Evolutionary conservation across 2,888 invertebrate genomes (phyloP).

Genomic region (Caenorhabditis becei): DNA sequence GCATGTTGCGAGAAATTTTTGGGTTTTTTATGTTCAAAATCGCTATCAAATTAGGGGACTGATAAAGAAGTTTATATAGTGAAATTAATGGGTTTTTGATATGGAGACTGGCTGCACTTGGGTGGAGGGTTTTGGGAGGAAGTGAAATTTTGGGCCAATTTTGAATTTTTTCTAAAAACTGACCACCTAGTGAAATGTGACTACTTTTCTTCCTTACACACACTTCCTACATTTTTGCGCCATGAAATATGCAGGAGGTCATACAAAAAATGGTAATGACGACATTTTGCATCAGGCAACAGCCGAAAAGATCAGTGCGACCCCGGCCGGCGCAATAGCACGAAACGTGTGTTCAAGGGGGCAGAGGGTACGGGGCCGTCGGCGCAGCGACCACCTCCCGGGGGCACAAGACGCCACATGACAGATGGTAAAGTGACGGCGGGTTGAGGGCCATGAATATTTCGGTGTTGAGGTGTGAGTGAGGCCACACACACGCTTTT

Average conservation of each 20-base stretch:
- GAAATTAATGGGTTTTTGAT: background rate
- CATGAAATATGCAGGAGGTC: background rate
- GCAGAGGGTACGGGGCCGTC: background rate
- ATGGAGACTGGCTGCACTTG: background rate
- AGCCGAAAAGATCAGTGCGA: background rate
- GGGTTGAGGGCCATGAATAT: slow-evolving; percentile 23
- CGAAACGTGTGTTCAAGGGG: slow-evolving; percentile 13
- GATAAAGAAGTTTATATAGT: background rate
- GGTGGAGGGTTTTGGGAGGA: background rate
- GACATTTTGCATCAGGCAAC: background rate
- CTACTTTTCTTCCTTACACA: no score
- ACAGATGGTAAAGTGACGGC: slow-evolving; percentile 42
- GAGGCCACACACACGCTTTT: background rate
- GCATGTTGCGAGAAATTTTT: background rate
- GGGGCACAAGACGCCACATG: slow-evolving; percentile 35
- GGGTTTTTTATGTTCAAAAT: background rate
- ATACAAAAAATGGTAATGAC: background rate
- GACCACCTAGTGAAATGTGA: no score
- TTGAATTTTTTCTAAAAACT: no score
- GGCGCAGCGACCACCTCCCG: slow-evolving; percentile 37
- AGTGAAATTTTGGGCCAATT: no score
- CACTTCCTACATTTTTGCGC: no score
- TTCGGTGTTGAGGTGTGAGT: slow-evolving; percentile 10
- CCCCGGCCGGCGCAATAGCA: background rate
- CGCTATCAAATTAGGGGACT: background rate